Evolutionary conservation across 1,140 invertebrate genomes (phyloP), one percentile per base, ranked within the genome.

Genomic region (Drosophila tsacasi): DNA sequence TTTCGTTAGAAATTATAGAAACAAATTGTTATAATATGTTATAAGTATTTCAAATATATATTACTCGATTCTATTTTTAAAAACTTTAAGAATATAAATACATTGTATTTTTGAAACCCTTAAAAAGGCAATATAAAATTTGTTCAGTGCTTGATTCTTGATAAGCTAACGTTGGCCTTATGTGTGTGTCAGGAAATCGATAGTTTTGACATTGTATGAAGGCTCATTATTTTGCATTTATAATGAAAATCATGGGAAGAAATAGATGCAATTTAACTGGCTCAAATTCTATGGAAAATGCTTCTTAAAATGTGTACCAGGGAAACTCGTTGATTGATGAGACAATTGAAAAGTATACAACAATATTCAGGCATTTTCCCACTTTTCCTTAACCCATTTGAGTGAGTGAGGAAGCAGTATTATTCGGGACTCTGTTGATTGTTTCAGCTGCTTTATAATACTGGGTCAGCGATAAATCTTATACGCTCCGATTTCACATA

Each of bases 111-210:
- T 32, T 32, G 3, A 12, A 10, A 4, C 23, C 23, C 30, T 30
- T 30, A 30, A 10, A 21, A 32, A 35, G 17, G 21, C 6, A 37
- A 17, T 6, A 10, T 0, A 10, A 5, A n/a, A 42, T 21, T 15
- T 23, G 10, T 32, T 17, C 5, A 64, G 35, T 68, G 60, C 13
- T 30, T 40, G 3, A 49, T 42, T 68, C 46, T 19, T 64, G 32
- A 21, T 32, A 57, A 47, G 64, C 23, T 9, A 17, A n/a, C 13
- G 15, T 40, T 13, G n/a, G 35, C 13, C 7, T 13, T 49, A 23
- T 62, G 37, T 83, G 58, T 87, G 58, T 83, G 84, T 74, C 81
- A 89, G 68, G 83, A 89, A 89, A 87, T 87, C 84, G 63, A 87
- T 87, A 79, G 64, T 71, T 89, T 81, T 75, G 84, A 89, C 77